Conservation (phyloP, 1,140 invertebrate genomes). For the Microplitis demolitor region DNA sequence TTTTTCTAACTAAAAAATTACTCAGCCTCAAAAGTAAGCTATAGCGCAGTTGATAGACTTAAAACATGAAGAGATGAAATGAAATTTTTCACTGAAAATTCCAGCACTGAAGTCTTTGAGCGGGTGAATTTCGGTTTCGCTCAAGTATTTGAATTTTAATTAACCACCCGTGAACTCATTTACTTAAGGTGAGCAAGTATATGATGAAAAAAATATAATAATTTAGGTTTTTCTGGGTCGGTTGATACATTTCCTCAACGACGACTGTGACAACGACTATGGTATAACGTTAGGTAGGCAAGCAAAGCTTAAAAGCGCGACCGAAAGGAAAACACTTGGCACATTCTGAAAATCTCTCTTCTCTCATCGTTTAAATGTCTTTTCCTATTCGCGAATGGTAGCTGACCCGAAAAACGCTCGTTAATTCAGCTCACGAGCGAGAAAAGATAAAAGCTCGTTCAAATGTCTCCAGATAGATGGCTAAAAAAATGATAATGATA, state of each 20-base stretch:
- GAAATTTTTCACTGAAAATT: no score
- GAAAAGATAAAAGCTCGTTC: slow-evolving; percentile 13
- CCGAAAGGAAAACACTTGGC: slow-evolving; percentile 23
- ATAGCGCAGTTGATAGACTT: not conserved
- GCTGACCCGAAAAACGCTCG: slow-evolving; percentile 18
- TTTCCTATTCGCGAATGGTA: slow-evolving; percentile 17
- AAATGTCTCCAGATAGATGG: slow-evolving; percentile 10
- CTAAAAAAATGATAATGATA: no score
- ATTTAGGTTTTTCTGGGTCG: slow-evolving; percentile 7
- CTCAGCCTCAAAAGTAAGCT: no score
- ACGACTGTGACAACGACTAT: no score
- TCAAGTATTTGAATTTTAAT: no score
- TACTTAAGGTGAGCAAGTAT: no score
- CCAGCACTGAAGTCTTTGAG: no score
- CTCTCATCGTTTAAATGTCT: slow-evolving; percentile 13
- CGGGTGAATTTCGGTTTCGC: no score
- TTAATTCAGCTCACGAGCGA: slow-evolving; percentile 13
- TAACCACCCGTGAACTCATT: no score
- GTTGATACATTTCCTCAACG: not conserved
- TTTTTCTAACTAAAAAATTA: no score
- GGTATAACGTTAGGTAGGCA: no score
- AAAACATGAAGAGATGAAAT: not conserved
- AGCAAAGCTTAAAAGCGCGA: slow-evolving; percentile 9
- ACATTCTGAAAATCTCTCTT: slow-evolving; percentile 15
- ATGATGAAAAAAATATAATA: not conserved